phyloP scores from a whole-genome alignment of 1,140 invertebrate species.

The Drosophila subobscura region DNA sequence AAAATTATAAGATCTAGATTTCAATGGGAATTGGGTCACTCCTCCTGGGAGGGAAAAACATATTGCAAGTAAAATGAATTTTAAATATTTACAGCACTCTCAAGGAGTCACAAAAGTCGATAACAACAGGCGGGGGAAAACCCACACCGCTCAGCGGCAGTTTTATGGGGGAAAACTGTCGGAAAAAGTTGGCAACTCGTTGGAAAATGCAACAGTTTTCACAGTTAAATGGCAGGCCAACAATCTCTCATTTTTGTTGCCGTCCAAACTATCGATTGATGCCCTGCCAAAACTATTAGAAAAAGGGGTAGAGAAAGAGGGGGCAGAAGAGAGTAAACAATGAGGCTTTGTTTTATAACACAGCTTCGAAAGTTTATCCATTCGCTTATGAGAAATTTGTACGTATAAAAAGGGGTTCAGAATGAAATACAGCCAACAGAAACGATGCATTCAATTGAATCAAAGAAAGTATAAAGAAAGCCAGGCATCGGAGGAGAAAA shows the following conservation, averaged over 20 bases:
- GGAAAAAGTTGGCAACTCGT: conserved; percentile 46
- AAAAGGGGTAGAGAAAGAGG: background rate
- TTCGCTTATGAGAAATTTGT: too few relatives aligned
- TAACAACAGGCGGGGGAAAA: conserved; percentile 6
- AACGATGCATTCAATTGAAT: conserved; percentile 31
- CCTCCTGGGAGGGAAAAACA: conserved; percentile 10
- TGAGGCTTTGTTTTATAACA: conserved; percentile 20
- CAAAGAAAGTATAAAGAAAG: background rate
- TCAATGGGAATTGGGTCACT: conserved; percentile 67
- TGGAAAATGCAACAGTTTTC: conserved; percentile 44
- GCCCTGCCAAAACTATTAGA: conserved; percentile 26
- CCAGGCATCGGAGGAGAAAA: too few relatives aligned
- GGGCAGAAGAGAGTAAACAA: background rate
- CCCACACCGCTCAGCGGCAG: too few relatives aligned
- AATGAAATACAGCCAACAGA: conserved; percentile 18
- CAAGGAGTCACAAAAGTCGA: conserved; percentile 30
- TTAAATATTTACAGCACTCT: conserved; percentile 37
- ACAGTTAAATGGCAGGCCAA: conserved; percentile 21
- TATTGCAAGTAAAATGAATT: conserved; percentile 19
- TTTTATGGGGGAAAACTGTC: background rate
- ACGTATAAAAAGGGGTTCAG: conserved; percentile 15
- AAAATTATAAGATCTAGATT: conserved; percentile 36
- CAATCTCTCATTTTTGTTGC: conserved; percentile 5
- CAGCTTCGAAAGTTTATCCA: too few relatives aligned
- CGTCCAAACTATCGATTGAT: conserved; percentile 53